Evolutionary conservation across 92 coral and sea anemone genomes (phyloP).

Genomic region (Scolanthus callimorphus): DNA sequence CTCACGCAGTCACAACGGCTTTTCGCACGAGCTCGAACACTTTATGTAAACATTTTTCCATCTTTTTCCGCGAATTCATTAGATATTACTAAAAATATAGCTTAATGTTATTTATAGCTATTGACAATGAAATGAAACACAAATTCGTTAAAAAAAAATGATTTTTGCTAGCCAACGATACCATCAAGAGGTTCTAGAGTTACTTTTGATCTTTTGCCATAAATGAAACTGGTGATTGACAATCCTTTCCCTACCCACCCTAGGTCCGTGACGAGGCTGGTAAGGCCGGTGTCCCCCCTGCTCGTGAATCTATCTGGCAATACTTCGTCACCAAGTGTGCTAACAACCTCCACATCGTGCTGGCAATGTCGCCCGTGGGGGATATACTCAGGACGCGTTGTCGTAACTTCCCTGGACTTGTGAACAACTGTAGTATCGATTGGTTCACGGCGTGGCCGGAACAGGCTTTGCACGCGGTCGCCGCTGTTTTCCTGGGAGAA

Average conservation of each 20-base stretch:
- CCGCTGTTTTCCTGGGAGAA: conserved; percentile 96
- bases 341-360: conserved; percentile 91
- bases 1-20: too few relatives aligned
- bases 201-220: too few relatives aligned
- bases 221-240: too few relatives aligned
- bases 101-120: too few relatives aligned
- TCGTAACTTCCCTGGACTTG: conserved; percentile 99
- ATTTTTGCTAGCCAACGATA: too few relatives aligned
- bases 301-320: conserved; percentile 98
- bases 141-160: too few relatives aligned
- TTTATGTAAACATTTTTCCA: too few relatives aligned
- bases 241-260: not conserved
- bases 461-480: conserved; percentile 97
- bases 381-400: conserved; percentile 96
- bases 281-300: conserved; percentile 94
- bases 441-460: conserved; percentile 99
- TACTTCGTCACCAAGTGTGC: conserved; percentile 95
- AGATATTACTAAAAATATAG: too few relatives aligned
- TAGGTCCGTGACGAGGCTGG: conserved; percentile 97
- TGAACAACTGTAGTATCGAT: conserved; percentile 97
- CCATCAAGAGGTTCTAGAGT: too few relatives aligned
- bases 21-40: too few relatives aligned
- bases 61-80: too few relatives aligned
- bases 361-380: conserved; percentile 99
- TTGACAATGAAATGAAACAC: too few relatives aligned